Conservation (phyloP, 2,113 vertebrate genomes). For the Oncorhynchus clarkii region DNA sequence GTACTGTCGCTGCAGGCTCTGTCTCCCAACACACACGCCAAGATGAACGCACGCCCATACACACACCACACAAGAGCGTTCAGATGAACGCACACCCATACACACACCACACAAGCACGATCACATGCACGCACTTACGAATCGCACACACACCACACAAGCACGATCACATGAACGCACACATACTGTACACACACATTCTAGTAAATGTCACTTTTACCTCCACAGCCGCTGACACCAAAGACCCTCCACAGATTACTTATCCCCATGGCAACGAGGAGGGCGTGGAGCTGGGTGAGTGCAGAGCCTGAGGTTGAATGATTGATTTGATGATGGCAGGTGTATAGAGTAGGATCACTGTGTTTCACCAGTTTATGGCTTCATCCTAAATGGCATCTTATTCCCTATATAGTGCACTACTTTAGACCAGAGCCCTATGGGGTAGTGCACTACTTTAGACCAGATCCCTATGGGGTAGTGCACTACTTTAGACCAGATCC, state of each 20-base stretch:
- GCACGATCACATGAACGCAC: no score
- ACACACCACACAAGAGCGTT: neutral
- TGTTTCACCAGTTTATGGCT: neutral
- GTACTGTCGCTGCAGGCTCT: slow-evolving; percentile 12
- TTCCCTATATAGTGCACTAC: slow-evolving; percentile 5
- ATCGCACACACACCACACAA: neutral
- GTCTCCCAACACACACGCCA: no score
- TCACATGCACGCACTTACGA: neutral
- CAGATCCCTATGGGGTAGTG: neutral
- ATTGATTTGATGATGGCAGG: neutral
- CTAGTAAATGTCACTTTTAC: neutral
- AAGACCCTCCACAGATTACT: slow-evolving; percentile 21
- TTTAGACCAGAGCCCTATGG: neutral
- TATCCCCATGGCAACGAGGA: slow-evolving; percentile 29
- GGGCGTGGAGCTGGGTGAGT: slow-evolving; percentile 60
- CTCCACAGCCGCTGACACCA: slow-evolving; percentile 19
- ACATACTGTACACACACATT: neutral
- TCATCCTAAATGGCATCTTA: neutral
- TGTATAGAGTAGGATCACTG: no score
- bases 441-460: slow-evolving; percentile 12
- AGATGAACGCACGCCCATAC: no score
- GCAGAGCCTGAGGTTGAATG: neutral
- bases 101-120: neutral
- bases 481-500: slow-evolving; percentile 3
- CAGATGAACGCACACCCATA: neutral